These are phyloP conservation scores for Cephalopachus bancanus DNA, from an alignment of 2,797 vertebrate genomes.

Conservation along the genomic window DNA sequence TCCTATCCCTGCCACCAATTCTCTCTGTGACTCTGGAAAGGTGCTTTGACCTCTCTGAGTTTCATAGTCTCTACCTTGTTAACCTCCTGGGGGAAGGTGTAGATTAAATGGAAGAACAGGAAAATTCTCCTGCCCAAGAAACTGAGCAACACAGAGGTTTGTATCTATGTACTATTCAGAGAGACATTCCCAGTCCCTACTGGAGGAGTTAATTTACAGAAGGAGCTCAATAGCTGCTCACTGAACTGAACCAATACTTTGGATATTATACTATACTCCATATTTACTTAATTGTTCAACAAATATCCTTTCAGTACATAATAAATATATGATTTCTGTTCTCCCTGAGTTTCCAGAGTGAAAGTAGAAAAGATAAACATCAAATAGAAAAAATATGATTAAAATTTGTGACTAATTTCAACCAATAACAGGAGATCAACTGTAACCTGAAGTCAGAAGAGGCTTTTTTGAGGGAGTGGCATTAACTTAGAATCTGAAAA, in stretches of 20 bases:
- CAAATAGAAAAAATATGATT: not conserved
- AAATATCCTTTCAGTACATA: not conserved
- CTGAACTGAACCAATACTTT: not conserved
- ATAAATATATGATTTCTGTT: not conserved
- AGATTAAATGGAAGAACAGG: not conserved
- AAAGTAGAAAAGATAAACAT: constrained; percentile 37
- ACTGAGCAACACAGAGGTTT: not conserved
- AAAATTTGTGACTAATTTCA: constrained; percentile 1
- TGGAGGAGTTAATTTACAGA: not conserved
- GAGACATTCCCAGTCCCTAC: not conserved
- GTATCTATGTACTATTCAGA: not conserved
- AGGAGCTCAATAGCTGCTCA: not conserved
- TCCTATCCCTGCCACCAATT: not conserved
- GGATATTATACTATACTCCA: not conserved
- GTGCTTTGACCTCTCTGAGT: not conserved
- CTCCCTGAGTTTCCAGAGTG: not conserved
- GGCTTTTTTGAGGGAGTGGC: not conserved
- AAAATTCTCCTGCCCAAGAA: not conserved
- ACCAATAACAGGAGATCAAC: not conserved
- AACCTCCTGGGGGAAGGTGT: not conserved
- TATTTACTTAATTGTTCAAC: constrained; percentile 16
- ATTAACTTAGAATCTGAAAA: not conserved
- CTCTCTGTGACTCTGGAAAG: not conserved
- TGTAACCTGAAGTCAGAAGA: constrained; percentile 4
- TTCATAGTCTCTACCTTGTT: not conserved